Base-by-base conservation (phyloP, 2,113 vertebrate species). In the Chloropsis hardwickii region DNA sequence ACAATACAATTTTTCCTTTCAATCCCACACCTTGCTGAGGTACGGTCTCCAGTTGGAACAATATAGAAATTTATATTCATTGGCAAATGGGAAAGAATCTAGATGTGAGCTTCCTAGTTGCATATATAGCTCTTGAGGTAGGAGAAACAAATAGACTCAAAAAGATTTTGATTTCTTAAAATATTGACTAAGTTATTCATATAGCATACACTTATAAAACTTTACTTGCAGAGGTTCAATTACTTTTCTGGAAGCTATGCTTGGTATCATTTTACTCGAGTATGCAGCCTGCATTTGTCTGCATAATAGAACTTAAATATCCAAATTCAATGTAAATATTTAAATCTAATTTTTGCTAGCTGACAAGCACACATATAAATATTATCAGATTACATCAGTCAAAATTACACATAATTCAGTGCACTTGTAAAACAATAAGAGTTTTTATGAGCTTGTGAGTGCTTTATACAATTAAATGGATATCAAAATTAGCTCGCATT, bases 311-410 rank as follows among this genome's bases (percentile, higher is more conserved):
- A 56, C 33, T 80, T 61, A 70, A 76, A 88, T 64, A 90, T 29
- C 31, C n/a, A 71, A 96, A 90, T 86, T 56, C 69, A 84, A 74
- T 86, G 85, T 67, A 96, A 95, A 96, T 90, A 96, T 97, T 93
- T 90, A 60, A 88, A 93, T 90, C 14, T 31, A 88, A 67, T 83
- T 93, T 95, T 90, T 85, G 77, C 31, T 35, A 71, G 23, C 51
- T 6, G 3, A 42, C 47, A 92, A 94, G 44, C n/a, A 64, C 35
- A 39, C 14, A 28, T 62, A 86, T 83, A 90, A 94, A 83, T 88
- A 92, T 88, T 86, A 65, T 20, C 56, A 93, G 76, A 74, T 39
- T 92, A 60, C 31, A 72, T 50, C 93, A 90, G 56, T 95, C 82
- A 91, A 88, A 90, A 95, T 96, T 92, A 88, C n/a, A 80, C 1